Conservation (phyloP, 2,888 invertebrate genomes). For the Eubasilissa splendida region DNA sequence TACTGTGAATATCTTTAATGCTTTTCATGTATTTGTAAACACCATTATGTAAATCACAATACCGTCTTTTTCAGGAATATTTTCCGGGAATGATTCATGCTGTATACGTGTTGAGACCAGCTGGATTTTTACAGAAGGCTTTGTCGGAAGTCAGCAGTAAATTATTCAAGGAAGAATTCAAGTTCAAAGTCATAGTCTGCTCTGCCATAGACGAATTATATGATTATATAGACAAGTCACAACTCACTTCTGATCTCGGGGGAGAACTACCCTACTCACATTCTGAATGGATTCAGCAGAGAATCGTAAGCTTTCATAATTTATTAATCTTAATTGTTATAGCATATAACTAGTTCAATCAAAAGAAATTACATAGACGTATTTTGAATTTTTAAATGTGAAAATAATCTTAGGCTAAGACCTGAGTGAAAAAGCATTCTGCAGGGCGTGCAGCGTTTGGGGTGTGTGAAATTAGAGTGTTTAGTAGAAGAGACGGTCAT, state of each 20-base stretch:
- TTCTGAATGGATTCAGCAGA: slow-evolving; percentile 96
- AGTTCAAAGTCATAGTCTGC: slow-evolving; percentile 91
- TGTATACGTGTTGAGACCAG: slow-evolving; percentile 94
- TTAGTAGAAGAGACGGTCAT: too few relatives aligned
- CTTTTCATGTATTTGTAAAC: too few relatives aligned
- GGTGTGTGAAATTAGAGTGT: too few relatives aligned
- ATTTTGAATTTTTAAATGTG: too few relatives aligned
- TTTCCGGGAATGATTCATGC: slow-evolving; percentile 95
- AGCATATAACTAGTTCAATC: too few relatives aligned
- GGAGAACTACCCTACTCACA: slow-evolving; percentile 93
- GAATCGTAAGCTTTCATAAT: slow-evolving; percentile 81
- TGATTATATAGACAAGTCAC: slow-evolving; percentile 86
- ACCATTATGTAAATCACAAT: too few relatives aligned
- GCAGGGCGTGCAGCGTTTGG: too few relatives aligned
- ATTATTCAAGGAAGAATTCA: slow-evolving; percentile 92
- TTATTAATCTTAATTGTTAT: too few relatives aligned
- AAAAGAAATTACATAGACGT: too few relatives aligned
- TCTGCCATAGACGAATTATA: slow-evolving; percentile 89
- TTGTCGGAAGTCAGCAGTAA: slow-evolving; percentile 95
- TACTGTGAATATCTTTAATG: too few relatives aligned
- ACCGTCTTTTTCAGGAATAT: slow-evolving; percentile 80
- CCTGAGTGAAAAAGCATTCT: too few relatives aligned
- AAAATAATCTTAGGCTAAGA: too few relatives aligned
- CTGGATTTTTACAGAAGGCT: slow-evolving; percentile 96
- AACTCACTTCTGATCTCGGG: slow-evolving; percentile 91